Evolutionary conservation across 2,113 vertebrate genomes (phyloP), one percentile per base, ranked within the genome.

Genomic region (Collichthys lucidus): DNA sequence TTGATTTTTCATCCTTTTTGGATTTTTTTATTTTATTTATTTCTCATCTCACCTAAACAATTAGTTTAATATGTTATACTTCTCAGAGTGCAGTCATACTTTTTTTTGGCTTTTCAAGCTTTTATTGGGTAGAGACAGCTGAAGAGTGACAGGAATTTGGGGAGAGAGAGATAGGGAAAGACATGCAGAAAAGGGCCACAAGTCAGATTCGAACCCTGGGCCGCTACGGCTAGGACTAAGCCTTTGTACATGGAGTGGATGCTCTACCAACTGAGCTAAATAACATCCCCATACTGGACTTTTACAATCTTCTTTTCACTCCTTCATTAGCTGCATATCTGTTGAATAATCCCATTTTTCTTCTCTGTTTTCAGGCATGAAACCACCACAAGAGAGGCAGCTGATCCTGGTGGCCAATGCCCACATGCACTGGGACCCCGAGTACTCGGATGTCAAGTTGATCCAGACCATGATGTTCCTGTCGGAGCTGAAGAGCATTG

Each of bases 381-480:
- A 98, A 85, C 91, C 95, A 0, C 94, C 95, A 53, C 95, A 96
- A 92, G 98, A 98, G 88, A 95, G 96, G 81, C 97, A 98, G 93
- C 95, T 98, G 87, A 94, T 99, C 74, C 95, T 99, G 22, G 97
- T 99, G 86, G 98, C 97, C 82, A 99, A 99, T 74, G 98, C 98
- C 85, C 98, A 99, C 93, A 99, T 99, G 97, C 98, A 99, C 94
- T 99, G 98, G 98, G 98, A 99, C 95, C 98, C 98, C 0, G 98
- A 99, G 84, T 99, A 96, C 94, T 99, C 97, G 0, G 98, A 99
- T 83, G 98, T 99, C 76, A 99, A 99, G 93, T 94, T 99, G 90
- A 96, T 99, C 91, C 98, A 99, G 93, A 99, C 98, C 15, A 97
- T 99, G 97, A 99, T 99, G 98, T 99, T 99, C 91, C 95, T 99